Base-by-base conservation (phyloP, 2,888 invertebrate genomes). In the Serripes groenlandicus region DNA sequence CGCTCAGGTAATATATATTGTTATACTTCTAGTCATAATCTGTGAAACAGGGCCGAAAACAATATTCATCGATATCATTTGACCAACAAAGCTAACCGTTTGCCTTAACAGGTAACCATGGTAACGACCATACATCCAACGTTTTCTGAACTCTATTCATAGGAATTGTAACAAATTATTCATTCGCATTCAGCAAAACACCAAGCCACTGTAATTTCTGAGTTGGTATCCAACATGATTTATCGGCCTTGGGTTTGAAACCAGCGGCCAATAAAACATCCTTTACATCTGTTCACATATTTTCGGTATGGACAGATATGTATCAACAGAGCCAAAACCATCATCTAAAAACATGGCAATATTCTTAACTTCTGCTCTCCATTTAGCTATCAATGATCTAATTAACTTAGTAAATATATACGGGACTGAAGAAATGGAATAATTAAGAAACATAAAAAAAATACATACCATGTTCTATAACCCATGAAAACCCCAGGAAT, bases 361-460 rank as follows among this genome's bases (percentile, higher is more conserved):
- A 15, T 18, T 34, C 49, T 68, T 76, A 3, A 69, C 76, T 32
- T 76, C 69, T 3, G 69, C 69, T 9, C 76, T 15, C 76, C 69
- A 58, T 69, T 68, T 69, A n/a, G 52, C 42, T 3, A 68, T 52
- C 18, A 75, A 58, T 18, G 75, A 54, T 1, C 76, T 28, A 35
- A 49, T 69, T 23, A 76, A 3, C 34, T 76, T 68, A n/a, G 58
- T 69, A 58, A 28, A 76, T n/a, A 69, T n/a, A 69, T 32, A 69
- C 37, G 52, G 35, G 0, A 74, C 74, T 35, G 66, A 42, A n/a
- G 34, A 69, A 74, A 79, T 1, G 78, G 74, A 58, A 74, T 60
- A 32, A 79, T 69, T 3, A 74, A 3, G 35, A n/a, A 79, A 79
- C 35, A 58, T 75, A 28, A 37, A 79, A n/a, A n/a, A n/a, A n/a